phyloP scores from a whole-genome alignment of 1,140 invertebrate genomes.

The Trachymyrmex cornetzi region DNA sequence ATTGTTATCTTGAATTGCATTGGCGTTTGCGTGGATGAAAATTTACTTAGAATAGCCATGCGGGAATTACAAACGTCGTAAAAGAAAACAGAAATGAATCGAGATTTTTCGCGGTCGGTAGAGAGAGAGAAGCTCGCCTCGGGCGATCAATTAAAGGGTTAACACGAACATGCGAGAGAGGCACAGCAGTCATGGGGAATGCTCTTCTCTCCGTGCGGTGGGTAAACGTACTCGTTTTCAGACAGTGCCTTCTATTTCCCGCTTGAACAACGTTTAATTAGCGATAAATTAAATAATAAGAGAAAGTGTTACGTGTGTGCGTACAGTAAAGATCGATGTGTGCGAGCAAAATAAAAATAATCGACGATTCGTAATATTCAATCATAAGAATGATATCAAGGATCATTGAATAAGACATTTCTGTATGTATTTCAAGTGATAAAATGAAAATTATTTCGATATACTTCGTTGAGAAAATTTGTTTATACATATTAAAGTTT shows the following conservation, averaged over 20 bases:
- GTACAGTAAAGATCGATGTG: conserved; percentile 1
- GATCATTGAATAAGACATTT: neutral
- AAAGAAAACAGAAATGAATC: conserved; percentile 68
- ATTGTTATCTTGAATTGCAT: neutral
- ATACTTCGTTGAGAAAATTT: neutral
- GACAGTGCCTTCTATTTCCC: conserved; percentile 49
- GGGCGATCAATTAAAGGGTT: conserved; percentile 68
- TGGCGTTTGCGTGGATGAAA: neutral
- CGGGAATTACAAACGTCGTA: conserved; percentile 54
- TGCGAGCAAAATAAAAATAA: conserved; percentile 21
- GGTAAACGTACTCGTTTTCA: conserved; percentile 46
- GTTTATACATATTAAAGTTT: neutral
- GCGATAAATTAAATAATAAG: conserved; percentile 58
- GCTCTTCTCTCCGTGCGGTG: conserved; percentile 16
- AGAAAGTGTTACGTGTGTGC: neutral
- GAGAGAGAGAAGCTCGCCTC: conserved; percentile 31
- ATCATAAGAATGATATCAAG: neutral
- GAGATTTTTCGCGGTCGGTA: conserved; percentile 27
- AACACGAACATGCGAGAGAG: conserved; percentile 59
- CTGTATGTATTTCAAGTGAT: neutral
- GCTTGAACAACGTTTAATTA: conserved; percentile 50
- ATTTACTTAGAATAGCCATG: neutral
- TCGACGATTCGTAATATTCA: neutral
- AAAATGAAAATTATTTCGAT: neutral
- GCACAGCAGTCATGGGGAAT: conserved; percentile 4